A percentile compares a stretch with the other conserved stretches of the same genome.
phyloP scores from a whole-genome alignment of 2,888 invertebrate species.

The Troides oblongomaculatus region DNA sequence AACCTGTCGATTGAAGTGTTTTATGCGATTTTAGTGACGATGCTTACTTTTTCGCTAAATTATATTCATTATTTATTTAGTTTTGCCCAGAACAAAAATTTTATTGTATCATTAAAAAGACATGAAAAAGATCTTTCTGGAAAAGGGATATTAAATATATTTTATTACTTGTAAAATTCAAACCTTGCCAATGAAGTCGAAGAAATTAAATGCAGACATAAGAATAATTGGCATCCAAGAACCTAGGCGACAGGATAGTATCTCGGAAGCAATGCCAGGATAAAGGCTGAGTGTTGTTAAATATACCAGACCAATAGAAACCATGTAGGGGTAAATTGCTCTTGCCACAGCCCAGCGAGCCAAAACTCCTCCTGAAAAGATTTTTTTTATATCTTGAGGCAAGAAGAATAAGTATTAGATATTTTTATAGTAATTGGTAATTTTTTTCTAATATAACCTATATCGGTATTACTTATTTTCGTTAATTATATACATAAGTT shows the following conservation, averaged over 20 bases:
- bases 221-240: constrained; percentile 95
- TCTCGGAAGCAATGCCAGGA: constrained; percentile 94
- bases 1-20: too few species aligned
- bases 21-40: too few species aligned
- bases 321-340: constrained; percentile 94
- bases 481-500: too few species aligned
- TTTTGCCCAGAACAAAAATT: neutral
- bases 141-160: neutral
- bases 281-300: constrained; percentile 94
- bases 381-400: neutral
- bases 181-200: constrained; percentile 93
- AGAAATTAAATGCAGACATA: constrained; percentile 93
- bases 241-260: constrained; percentile 89
- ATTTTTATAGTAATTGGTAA: too few species aligned
- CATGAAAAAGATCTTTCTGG: too few species aligned
- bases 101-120: too few species aligned
- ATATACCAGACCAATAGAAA: constrained; percentile 92
- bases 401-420: neutral
- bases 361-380: constrained; percentile 81
- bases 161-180: neutral
- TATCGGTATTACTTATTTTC: too few species aligned
- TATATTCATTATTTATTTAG: neutral
- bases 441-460: too few species aligned
- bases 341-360: constrained; percentile 90
- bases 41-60: too few species aligned